phyloP scores from a whole-genome alignment of 2,888 invertebrate genomes.

The Apodemia zela region DNA sequence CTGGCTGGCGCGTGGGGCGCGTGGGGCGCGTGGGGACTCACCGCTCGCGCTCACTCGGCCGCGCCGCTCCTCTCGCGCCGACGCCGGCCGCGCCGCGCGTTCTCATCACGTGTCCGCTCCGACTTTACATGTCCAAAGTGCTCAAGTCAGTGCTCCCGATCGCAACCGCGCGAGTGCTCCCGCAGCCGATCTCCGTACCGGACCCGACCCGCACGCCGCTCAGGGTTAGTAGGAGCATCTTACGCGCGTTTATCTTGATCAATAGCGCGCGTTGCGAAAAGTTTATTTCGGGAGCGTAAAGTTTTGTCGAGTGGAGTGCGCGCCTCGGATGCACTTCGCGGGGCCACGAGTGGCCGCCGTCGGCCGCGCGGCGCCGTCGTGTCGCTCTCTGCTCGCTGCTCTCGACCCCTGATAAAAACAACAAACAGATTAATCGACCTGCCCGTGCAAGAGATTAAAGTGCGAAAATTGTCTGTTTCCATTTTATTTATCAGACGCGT shows the following conservation, averaged over 20 bases:
- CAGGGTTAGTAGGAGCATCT: slow-evolving; percentile 67
- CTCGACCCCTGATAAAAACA: slow-evolving; percentile 68
- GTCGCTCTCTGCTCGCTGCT: slow-evolving; percentile 66
- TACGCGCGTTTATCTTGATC: slow-evolving; percentile 47
- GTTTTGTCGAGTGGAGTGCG: slow-evolving; percentile 71
- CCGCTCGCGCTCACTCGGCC: slow-evolving; percentile 63
- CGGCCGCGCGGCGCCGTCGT: slow-evolving; percentile 68
- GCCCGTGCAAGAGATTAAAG: slow-evolving; percentile 55
- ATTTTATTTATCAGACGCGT: slow-evolving; percentile 39
- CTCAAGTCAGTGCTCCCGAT: slow-evolving; percentile 75
- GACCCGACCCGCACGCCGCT: slow-evolving; percentile 69
- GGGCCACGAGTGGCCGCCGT: slow-evolving; percentile 67
- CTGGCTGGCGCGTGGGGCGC: slow-evolving; percentile 56
- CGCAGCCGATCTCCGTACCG: slow-evolving; percentile 68
- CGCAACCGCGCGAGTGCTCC: slow-evolving; percentile 73
- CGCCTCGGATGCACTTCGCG: slow-evolving; percentile 69
- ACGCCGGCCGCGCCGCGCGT: slow-evolving; percentile 72
- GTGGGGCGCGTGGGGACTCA: slow-evolving; percentile 51
- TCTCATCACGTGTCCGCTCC: slow-evolving; percentile 55
- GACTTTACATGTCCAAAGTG: slow-evolving; percentile 76
- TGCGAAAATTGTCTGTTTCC: slow-evolving; percentile 44
- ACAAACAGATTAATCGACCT: slow-evolving; percentile 76
- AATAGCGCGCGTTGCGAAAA: slow-evolving; percentile 58
- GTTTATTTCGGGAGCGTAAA: slow-evolving; percentile 69
- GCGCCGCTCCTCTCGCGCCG: slow-evolving; percentile 67